phyloP scores from a whole-genome alignment of 1,140 invertebrate species.

The Chionoecetes opilio region DNA sequence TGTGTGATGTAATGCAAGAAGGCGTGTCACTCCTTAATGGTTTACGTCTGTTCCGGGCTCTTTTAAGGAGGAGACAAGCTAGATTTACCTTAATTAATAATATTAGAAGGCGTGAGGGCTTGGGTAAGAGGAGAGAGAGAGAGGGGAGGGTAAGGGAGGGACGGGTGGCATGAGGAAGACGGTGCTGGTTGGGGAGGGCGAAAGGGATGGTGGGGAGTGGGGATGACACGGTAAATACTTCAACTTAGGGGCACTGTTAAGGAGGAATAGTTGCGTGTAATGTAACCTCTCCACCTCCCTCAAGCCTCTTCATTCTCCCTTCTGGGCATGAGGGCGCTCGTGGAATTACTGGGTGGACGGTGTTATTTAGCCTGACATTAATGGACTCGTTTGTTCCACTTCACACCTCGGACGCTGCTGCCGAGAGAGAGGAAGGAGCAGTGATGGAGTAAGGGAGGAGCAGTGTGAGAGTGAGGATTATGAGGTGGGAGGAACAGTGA shows the following conservation, averaged over 20 bases:
- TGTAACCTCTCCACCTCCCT: not conserved
- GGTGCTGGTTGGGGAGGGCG: not conserved
- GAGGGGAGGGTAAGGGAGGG: not conserved
- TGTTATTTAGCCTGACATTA: not conserved
- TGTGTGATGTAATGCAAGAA: slow-evolving; percentile 44
- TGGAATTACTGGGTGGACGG: not conserved
- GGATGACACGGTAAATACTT: not conserved
- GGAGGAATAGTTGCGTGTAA: not conserved
- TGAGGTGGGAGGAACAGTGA: not conserved
- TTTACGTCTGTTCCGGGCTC: slow-evolving; percentile 33
- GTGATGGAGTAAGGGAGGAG: not conserved
- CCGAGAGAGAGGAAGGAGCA: not conserved
- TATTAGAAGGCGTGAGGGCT: not conserved
- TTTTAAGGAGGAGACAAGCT: not conserved
- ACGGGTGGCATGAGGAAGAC: not conserved
- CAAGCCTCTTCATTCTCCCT: not conserved
- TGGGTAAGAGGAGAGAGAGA: not conserved
- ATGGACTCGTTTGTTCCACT: not conserved
- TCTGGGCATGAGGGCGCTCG: not conserved
- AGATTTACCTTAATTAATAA: not conserved
- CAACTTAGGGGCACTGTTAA: not conserved
- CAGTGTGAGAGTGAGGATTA: not conserved
- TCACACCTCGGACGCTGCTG: not conserved
- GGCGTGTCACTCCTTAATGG: not conserved
- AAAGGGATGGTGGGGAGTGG: not conserved